Conservation (phyloP, 2,888 invertebrate species). For the Parnassius glacialis region DNA sequence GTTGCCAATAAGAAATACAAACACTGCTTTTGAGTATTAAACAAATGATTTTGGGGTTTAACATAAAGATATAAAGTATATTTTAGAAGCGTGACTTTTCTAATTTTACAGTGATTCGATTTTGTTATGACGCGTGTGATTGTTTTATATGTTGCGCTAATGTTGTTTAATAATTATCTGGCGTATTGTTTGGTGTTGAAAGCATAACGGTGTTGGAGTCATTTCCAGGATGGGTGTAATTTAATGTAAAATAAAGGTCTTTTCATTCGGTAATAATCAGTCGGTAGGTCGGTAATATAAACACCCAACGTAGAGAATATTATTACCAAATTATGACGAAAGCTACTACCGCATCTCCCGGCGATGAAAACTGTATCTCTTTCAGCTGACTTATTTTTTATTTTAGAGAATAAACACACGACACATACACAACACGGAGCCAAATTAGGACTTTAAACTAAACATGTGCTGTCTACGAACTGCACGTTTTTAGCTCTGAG, state of each 20-base stretch:
- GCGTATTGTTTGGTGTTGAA: constrained; percentile 58
- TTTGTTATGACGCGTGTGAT: constrained; percentile 40
- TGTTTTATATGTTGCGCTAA: constrained; percentile 72
- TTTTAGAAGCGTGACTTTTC: constrained; percentile 29
- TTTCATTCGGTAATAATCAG: background rate
- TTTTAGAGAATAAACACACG: too few species aligned
- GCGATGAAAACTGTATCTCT: too few species aligned
- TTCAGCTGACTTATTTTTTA: too few species aligned
- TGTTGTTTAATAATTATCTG: constrained; percentile 75
- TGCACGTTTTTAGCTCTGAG: too few species aligned
- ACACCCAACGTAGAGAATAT: too few species aligned
- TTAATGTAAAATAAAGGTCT: constrained; percentile 55
- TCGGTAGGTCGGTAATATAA: too few species aligned
- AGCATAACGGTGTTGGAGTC: constrained; percentile 53
- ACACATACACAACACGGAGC: too few species aligned
- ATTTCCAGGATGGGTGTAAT: constrained; percentile 57
- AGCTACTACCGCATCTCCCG: too few species aligned
- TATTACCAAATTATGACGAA: too few species aligned
- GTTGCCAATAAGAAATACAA: constrained; percentile 57
- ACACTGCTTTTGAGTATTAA: constrained; percentile 31
- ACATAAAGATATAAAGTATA: background rate
- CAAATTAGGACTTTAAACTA: too few species aligned
- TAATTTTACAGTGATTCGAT: constrained; percentile 23
- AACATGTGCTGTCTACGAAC: too few species aligned
- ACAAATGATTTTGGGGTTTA: constrained; percentile 35